Conservation (phyloP, 2,888 invertebrate species). For the Andrena minutula region DNA sequence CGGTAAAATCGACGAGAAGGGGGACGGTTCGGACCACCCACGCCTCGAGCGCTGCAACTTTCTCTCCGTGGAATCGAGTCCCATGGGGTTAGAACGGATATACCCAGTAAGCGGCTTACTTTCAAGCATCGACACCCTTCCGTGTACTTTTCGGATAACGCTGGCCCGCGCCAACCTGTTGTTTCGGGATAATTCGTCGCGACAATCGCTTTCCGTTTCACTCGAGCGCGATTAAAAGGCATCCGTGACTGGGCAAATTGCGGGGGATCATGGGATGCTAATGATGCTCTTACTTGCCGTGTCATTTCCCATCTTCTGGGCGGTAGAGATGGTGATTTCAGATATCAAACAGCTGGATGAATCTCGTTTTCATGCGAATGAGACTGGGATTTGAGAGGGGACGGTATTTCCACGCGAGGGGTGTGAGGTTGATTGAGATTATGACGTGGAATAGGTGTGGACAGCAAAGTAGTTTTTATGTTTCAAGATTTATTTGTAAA, state of each 20-base stretch:
- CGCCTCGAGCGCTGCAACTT: slow-evolving; percentile 32
- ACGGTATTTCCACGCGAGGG: too few relatives aligned
- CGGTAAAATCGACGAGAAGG: slow-evolving; percentile 31
- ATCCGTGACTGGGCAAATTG: slow-evolving; percentile 1
- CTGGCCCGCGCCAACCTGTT: slow-evolving; percentile 60
- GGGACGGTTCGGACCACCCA: slow-evolving; percentile 64
- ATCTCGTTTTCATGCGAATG: slow-evolving; percentile 2
- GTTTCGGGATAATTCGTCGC: slow-evolving; percentile 45
- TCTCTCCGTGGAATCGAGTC: slow-evolving; percentile 30
- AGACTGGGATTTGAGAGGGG: background rate
- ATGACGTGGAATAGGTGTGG: too few relatives aligned
- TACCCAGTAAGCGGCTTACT: slow-evolving; percentile 71
- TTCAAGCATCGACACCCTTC: slow-evolving; percentile 64
- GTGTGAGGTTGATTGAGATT: too few relatives aligned
- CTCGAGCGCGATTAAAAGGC: background rate
- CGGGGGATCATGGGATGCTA: background rate
- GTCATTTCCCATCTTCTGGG: background rate
- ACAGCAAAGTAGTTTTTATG: too few relatives aligned
- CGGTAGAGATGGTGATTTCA: background rate
- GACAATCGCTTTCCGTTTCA: slow-evolving; percentile 37
- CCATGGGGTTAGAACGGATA: slow-evolving; percentile 69
- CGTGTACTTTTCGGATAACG: slow-evolving; percentile 57
- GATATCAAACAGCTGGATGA: background rate
- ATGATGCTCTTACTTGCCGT: background rate
- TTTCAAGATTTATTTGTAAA: too few relatives aligned